These are phyloP conservation scores for Strigamia crassipes DNA, from an alignment of 2,888 invertebrate genomes.

Conservation along the genomic window DNA sequence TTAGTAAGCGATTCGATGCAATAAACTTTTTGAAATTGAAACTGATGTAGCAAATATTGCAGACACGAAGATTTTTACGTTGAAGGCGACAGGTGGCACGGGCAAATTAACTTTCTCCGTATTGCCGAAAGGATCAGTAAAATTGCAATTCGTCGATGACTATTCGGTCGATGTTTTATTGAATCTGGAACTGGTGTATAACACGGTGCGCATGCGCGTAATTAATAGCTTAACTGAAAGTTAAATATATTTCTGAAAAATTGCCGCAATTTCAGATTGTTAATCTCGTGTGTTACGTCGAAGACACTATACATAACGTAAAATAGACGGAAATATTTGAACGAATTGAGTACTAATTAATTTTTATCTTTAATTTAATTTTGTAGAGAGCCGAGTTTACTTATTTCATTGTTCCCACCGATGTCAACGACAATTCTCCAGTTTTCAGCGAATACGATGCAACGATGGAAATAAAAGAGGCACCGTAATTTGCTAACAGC, in stretches of 20 bases:
- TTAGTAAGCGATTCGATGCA: too few species aligned
- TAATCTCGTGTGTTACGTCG: too few species aligned
- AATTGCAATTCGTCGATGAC: not conserved
- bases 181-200: not conserved
- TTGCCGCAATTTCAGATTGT: too few species aligned
- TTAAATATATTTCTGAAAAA: too few species aligned
- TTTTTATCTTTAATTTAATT: not conserved
- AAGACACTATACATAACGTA: too few species aligned
- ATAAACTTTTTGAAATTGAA: too few species aligned
- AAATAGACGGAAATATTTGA: too few species aligned
- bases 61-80: not conserved
- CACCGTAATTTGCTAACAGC: not conserved
- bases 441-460: not conserved
- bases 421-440: not conserved
- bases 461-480: not conserved
- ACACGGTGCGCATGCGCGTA: not conserved
- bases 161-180: not conserved
- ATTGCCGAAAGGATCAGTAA: not conserved
- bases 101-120: not conserved
- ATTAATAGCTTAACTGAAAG: too few species aligned
- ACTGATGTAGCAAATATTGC: not conserved
- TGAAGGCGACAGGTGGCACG: not conserved
- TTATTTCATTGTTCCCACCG: not conserved
- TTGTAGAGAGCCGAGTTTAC: not conserved
- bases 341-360: too few species aligned